Conservation (phyloP, 2,797 vertebrate species). For the Liparis tanakae region DNA sequence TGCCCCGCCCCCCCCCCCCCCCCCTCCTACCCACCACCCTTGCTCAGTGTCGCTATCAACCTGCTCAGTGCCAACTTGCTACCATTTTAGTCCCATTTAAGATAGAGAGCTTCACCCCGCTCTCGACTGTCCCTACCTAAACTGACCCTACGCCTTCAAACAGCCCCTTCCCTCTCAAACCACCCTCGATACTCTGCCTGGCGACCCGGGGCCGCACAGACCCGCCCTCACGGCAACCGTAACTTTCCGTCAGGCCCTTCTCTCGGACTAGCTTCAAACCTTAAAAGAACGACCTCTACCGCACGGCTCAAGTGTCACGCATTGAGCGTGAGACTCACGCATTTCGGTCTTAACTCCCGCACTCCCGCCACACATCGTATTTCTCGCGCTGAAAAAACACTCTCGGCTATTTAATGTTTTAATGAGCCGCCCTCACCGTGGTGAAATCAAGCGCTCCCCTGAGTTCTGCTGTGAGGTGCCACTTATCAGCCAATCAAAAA, state of each 20-base stretch:
- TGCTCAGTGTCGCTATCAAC: conserved; percentile 81
- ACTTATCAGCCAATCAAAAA: no score
- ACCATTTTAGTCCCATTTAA: conserved; percentile 78
- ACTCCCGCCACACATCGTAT: no score
- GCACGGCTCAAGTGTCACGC: no score
- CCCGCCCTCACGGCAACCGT: conserved; percentile 62
- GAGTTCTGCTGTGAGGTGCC: no score
- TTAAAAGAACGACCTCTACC: conserved; percentile 47
- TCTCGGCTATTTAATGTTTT: no score
- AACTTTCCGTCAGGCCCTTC: conserved; percentile 74
- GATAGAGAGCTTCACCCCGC: conserved; percentile 70
- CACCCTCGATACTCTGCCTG: conserved; percentile 58
- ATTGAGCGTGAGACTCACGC: no score
- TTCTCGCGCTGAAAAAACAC: no score
- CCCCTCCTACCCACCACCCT: conserved; percentile 54
- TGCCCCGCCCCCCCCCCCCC: conserved; percentile 21
- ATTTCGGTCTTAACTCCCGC: no score
- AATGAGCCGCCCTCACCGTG: no score
- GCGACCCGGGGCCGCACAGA: conserved; percentile 56
- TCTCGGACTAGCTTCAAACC: conserved; percentile 66
- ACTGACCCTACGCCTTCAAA: conserved; percentile 70
- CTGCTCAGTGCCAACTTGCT: conserved; percentile 87
- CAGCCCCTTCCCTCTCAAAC: conserved; percentile 71
- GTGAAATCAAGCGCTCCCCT: no score
- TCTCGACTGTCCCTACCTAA: conserved; percentile 66